Base-by-base conservation (phyloP, 37 sponge, comb jelly and placozoan species). In the Tethya wilhelma region DNA sequence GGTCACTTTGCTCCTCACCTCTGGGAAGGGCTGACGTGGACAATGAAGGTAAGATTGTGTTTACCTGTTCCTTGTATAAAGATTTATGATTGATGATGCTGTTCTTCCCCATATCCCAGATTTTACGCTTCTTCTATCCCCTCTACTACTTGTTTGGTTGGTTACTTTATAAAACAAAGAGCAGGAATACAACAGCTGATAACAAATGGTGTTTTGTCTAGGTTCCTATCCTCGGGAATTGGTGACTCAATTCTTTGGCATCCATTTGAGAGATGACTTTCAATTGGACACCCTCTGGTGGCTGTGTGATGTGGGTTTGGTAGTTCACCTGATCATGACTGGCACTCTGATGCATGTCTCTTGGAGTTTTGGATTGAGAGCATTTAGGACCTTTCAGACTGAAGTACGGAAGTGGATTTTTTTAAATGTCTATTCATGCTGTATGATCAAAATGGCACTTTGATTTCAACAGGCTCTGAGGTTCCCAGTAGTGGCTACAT, bases 401-500 rank as follows among this genome's bases (percentile, higher is more conserved):
- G 58, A 91, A 84, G 92, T 86, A 49, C 11, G 40, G 36, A 8
- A 3, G 45, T 59, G 60, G 68, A 69, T 57, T 32, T n/a, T 26
- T 31, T 41, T 29, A 26, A 3, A 23, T 17, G 19, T 40, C 2
- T 40, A 11, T 17, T 59, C 26, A 4, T 41, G 31, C 41, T n/a
- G n/a, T n/a, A n/a, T n/a, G n/a, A n/a, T n/a, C n/a, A n/a, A n/a
- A 26, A 26, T 60, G 29, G 14, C n/a, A n/a, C n/a, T 60, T 41
- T 53, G 40, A 23, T 28, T 44, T 67, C 38, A 44, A 17, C 76
- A 86, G 87, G 74, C 80, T 7, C 32, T 91, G 0, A 30, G 42
- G 74, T 91, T 91, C 70, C 92, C 88, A 38, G 80, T 91, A 5
- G 73, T 84, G 29, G 84, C 88, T 30, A 73, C 75, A 23, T 91